Base-by-base conservation (phyloP, 1,140 invertebrate genomes). In the Drosophila willistoni region DNA sequence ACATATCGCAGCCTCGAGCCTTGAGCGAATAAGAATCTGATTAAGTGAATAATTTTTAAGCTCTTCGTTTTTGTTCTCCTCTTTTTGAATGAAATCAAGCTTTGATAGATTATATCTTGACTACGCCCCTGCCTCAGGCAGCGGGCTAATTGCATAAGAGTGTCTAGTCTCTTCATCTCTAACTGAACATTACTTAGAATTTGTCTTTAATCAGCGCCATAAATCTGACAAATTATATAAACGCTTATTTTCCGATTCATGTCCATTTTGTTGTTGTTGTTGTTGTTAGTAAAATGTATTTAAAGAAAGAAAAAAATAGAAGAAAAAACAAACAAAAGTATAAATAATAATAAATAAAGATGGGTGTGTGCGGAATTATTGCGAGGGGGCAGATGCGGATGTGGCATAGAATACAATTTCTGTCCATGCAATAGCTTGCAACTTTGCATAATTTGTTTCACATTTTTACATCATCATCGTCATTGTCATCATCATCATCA, bases 141-240 rank as follows among this genome's bases (percentile, higher is more conserved):
- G 56, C 56, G 63, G 75, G 82, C 79, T 79, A 86, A 82, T 85
- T 85, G 82, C 82, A 86, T 36, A 86, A 84, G 81, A 84, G 61
- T 39, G 36, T 39, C 36, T 39, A 39, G 36, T 39, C 36, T 13
- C 10, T 13, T 39, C 12, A 39, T 39, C 36, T 13, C 63, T 19
- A 41, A 60, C 51, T 22, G 19, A 34, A 22, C 5, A 61, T 81
- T 79, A 77, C 55, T 76, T 83, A 83, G 80, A 82, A 82, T 81
- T 66, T 68, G 78, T 78, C 74, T 74, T 71, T 70, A 87, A 87
- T 87, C 84, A 79, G 34, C 68, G 68, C 59, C 84, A 83, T 87
- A 87, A 87, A 87, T 87, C 83, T 77, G 83, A 89, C 84, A 87
- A 87, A 87, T 87, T 84, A 78, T 78, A 79, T 79, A 75, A 79